Percentiles rank a stretch among this genome's conserved stretches.
Evolutionary conservation across 2,797 vertebrate species (phyloP).

Genomic region (Falco rusticolus): DNA sequence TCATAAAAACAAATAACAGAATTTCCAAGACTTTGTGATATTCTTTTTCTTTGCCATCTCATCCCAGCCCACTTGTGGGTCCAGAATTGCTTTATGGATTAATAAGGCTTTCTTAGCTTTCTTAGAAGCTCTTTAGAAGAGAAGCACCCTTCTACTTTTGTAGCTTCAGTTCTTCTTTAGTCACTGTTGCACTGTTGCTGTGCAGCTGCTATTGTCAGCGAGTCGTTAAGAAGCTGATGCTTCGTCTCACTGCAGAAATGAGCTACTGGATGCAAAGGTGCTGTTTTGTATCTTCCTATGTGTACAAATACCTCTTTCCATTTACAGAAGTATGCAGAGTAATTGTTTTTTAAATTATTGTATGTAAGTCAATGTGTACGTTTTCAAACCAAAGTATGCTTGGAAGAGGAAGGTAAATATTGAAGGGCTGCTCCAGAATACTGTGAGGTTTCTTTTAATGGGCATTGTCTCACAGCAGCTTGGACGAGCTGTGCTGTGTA

Average conservation of each 20-base stretch:
- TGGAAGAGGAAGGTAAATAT: not conserved
- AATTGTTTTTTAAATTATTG: not conserved
- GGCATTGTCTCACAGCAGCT: not conserved
- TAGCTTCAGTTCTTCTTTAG: not conserved
- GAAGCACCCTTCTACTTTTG: not conserved
- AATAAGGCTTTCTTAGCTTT: not conserved
- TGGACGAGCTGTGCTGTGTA: not conserved
- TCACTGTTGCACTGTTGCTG: not conserved
- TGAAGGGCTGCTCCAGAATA: not conserved
- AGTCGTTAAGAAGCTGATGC: not conserved
- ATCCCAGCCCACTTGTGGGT: not conserved
- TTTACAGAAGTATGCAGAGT: not conserved
- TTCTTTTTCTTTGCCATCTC: not conserved
- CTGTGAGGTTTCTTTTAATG: not conserved
- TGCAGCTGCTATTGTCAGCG: not conserved
- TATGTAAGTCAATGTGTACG: not conserved
- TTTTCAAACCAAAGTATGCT: not conserved
- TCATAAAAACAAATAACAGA: not conserved
- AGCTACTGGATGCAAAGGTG: not conserved
- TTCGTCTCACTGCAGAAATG: not conserved
- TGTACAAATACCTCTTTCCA: not conserved
- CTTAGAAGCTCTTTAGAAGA: no score
- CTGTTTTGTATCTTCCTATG: not conserved
- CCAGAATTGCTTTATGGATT: not conserved
- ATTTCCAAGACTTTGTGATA: not conserved